Conservation (phyloP, 1,140 invertebrate genomes). For the Cherax destructor region DNA sequence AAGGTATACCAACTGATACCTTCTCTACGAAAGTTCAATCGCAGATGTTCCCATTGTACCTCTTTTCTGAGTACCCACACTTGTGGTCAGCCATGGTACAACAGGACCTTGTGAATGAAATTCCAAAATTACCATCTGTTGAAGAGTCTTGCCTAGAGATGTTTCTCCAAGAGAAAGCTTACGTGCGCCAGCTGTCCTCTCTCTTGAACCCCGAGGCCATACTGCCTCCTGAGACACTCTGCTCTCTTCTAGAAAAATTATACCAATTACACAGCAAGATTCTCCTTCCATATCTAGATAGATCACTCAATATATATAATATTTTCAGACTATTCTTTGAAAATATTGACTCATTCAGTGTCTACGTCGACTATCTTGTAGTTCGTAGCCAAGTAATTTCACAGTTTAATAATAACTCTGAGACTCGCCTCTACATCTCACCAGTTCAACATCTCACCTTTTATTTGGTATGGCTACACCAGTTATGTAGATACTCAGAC, state of each 20-base stretch:
- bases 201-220: constrained; percentile 35
- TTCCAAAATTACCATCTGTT: background rate
- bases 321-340: background rate
- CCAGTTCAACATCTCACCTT: constrained; percentile 47
- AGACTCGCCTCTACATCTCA: constrained; percentile 34
- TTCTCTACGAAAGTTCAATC: background rate
- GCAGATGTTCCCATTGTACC: constrained; percentile 22
- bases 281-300: constrained; percentile 29
- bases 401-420: background rate
- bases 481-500: background rate
- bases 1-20: background rate
- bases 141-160: constrained; percentile 13
- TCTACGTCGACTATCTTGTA: constrained; percentile 50
- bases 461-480: constrained; percentile 8
- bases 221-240: background rate
- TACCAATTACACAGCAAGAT: constrained; percentile 20
- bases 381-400: constrained; percentile 15
- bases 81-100: background rate
- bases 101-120: background rate
- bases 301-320: background rate
- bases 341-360: constrained; percentile 8
- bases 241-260: constrained; percentile 22
- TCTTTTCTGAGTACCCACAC: constrained; percentile 24
- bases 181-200: background rate
- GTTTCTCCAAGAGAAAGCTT: background rate